phyloP scores from a whole-genome alignment of 2,888 invertebrate species.

The Cinara cedri region DNA sequence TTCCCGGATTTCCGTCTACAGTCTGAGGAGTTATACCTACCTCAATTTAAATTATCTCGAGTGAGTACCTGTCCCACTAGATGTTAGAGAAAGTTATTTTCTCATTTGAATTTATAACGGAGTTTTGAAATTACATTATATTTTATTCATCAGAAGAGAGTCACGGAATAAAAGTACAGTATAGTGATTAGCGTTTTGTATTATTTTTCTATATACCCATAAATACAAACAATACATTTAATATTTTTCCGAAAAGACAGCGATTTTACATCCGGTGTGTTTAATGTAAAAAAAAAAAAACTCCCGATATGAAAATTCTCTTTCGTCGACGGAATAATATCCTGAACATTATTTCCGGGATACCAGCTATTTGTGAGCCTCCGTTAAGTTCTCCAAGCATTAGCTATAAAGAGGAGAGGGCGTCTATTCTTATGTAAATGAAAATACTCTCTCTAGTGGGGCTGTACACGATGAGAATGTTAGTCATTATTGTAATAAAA shows the following conservation, averaged over 20 bases:
- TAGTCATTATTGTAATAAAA: slow-evolving; percentile 32
- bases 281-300: neutral
- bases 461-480: neutral
- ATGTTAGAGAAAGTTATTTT: too few relatives aligned
- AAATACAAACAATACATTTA: neutral
- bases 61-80: too few relatives aligned
- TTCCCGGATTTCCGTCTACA: too few relatives aligned
- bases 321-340: slow-evolving; percentile 13
- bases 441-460: neutral
- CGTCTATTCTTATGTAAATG: slow-evolving; percentile 51
- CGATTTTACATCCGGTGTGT: neutral
- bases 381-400: slow-evolving; percentile 20
- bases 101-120: neutral
- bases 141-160: neutral
- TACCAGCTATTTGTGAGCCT: neutral
- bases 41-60: too few relatives aligned
- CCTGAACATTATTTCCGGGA: slow-evolving; percentile 16
- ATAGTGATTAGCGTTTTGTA: neutral
- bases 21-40: too few relatives aligned
- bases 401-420: slow-evolving; percentile 1
- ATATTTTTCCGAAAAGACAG: neutral
- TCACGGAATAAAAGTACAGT: neutral
- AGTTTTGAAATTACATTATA: neutral
- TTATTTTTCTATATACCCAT: neutral
- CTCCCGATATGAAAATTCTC: slow-evolving; percentile 1